Evolutionary conservation across 2,888 invertebrate species (phyloP).

Genomic region (Megamerina dolium): DNA sequence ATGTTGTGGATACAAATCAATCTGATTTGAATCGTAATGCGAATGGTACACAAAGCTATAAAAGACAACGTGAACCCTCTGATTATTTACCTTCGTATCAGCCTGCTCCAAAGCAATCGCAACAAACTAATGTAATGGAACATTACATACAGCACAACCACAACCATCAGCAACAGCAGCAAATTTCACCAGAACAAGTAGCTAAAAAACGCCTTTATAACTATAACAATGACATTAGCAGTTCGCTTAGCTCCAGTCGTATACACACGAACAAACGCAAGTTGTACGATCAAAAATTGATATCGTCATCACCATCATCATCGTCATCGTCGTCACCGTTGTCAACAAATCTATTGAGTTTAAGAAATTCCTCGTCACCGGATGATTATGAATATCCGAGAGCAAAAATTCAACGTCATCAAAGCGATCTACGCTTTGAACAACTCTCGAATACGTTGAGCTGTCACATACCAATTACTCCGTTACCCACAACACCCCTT

Average conservation of each 20-base stretch:
- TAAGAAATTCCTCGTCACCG: background rate
- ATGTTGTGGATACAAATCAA: slow-evolving; percentile 21
- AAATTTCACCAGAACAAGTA: slow-evolving; percentile 38
- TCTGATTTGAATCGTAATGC: background rate
- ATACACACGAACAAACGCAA: slow-evolving; percentile 34
- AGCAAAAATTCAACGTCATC: slow-evolving; percentile 14
- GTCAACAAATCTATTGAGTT: background rate
- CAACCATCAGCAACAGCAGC: slow-evolving; percentile 12
- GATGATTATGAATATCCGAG: background rate
- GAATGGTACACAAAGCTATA: slow-evolving; percentile 22
- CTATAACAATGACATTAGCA: slow-evolving; percentile 45
- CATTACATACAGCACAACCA: no score
- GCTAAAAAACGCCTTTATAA: slow-evolving; percentile 41
- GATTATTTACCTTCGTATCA: slow-evolving; percentile 5
- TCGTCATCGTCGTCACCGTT: slow-evolving; percentile 22
- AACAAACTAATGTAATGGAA: no score
- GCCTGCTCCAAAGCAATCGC: no score
- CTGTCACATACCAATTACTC: slow-evolving; percentile 21
- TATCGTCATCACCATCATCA: slow-evolving; percentile 4
- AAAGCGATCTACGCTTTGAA: slow-evolving; percentile 16
- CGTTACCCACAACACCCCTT: slow-evolving; percentile 18
- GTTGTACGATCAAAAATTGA: slow-evolving; percentile 19
- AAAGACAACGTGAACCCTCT: slow-evolving; percentile 36
- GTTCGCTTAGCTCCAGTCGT: slow-evolving; percentile 46
- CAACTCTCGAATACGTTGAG: slow-evolving; percentile 21